A percentile compares a stretch with the other conserved stretches of the same genome.
Conservation (phyloP, 1,140 invertebrate species). For the Doryteuthis pealeii region DNA sequence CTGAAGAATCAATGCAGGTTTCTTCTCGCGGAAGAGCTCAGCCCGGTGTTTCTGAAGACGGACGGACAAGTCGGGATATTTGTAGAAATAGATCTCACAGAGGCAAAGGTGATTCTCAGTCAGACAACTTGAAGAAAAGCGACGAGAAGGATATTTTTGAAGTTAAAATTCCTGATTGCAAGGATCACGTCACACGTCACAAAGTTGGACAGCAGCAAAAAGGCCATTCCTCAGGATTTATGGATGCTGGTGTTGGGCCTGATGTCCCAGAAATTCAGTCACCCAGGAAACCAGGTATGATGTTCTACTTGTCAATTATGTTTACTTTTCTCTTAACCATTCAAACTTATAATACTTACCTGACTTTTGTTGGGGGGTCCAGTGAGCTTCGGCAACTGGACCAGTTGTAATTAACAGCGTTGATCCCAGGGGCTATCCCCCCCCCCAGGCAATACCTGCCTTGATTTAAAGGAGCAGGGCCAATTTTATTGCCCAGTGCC, state of each 20-base stretch:
- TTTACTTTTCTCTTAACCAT: not conserved
- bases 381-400: no score
- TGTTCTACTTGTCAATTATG: not conserved
- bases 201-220: not conserved
- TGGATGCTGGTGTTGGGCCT: slow-evolving; percentile 24
- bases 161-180: no score
- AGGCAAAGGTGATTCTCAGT: not conserved
- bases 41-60: not conserved
- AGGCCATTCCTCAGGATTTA: not conserved
- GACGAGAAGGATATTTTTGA: not conserved
- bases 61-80: not conserved
- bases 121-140: not conserved
- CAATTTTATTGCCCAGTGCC: no score
- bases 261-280: slow-evolving; percentile 29
- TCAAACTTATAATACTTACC: no score
- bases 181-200: no score
- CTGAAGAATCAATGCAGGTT: not conserved
- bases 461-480: no score
- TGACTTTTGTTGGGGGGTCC: no score
- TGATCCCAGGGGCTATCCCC: no score
- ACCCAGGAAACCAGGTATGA: slow-evolving; percentile 23
- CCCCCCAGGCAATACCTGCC: no score
- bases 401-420: no score
- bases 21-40: not conserved
- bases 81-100: not conserved